phyloP scores from a whole-genome alignment of 2,888 invertebrate genomes.

The Saturnia pavonia region DNA sequence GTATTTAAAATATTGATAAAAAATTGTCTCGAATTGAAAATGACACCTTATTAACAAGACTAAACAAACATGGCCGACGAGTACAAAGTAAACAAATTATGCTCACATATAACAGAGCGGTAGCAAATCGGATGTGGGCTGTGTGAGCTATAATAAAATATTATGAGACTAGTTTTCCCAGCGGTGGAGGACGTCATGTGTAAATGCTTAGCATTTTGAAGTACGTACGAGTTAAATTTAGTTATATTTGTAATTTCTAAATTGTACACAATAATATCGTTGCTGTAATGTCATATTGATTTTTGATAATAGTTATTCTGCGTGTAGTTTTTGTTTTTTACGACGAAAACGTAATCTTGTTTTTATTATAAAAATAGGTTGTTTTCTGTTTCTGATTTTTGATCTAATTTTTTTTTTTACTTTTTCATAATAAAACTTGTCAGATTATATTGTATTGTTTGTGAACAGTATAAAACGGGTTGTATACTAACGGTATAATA shows the following conservation, averaged over 20 bases:
- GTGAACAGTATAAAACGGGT: not conserved
- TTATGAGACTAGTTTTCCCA: not conserved
- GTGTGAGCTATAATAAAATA: not conserved
- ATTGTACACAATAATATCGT: not conserved
- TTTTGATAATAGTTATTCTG: not conserved
- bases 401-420: no score
- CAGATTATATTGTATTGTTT: not conserved
- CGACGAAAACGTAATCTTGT: no score
- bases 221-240: not conserved
- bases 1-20: no score
- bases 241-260: not conserved
- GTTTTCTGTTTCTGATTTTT: no score
- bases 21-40: no score
- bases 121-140: not conserved
- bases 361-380: no score
- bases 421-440: no score
- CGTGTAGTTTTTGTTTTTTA: not conserved
- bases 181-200: not conserved
- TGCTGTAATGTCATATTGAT: not conserved
- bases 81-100: no score
- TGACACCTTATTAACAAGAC: no score
- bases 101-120: no score
- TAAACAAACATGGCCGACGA: no score
- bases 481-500: not conserved
- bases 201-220: conserved; percentile 1